Evolutionary conservation across 2,113 vertebrate genomes (phyloP), one percentile per base, ranked within the genome.

Genomic region (Cheilinus undulatus): DNA sequence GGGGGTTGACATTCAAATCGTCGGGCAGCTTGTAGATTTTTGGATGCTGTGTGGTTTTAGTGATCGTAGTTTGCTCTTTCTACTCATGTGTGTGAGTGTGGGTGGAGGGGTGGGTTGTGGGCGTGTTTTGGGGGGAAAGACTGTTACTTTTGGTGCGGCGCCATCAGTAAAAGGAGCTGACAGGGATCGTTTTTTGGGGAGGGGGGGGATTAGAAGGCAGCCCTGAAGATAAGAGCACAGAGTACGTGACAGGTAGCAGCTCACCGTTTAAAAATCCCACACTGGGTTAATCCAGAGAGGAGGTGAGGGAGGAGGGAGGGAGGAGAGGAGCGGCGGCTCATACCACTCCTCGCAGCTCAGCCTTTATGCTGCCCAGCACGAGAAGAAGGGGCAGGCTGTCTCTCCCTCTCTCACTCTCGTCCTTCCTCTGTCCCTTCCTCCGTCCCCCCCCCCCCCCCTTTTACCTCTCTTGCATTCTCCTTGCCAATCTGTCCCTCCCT

Each of bases 211-310:
- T 81, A 80, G 67, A 77, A 73, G 17, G 50, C 69, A 56, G 58
- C 66, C 48, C 61, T 58, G 67, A 1, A 74, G 75, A 82, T 76
- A 83, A 75, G 82, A 20, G 65, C 40, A 62, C 19, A 19, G 67
- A 52, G 62, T 88, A 88, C 62, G 85, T 90, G 89, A 91, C 88
- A 91, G 88, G 91, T 92, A 91, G 86, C 81, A 65, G 81, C 83
- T 88, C 86, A 85, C 86, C 58, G 50, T 85, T 86, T 70, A 69
- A 84, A 83, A 86, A 88, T 77, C 83, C 73, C 72, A 80, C 87
- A 87, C 85, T 67, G 83, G 75, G 82, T 86, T 91, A 91, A 91
- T 90, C 86, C 90, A 76, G 40, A 63, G 81, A 51, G 82, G 80
- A 73, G 82, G 48, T 38, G 43, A 51, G n/a, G 56, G 69, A 0